These are phyloP conservation scores for Bufotes viridis DNA, from an alignment of 2,797 vertebrate genomes.

Conservation along the genomic window DNA sequence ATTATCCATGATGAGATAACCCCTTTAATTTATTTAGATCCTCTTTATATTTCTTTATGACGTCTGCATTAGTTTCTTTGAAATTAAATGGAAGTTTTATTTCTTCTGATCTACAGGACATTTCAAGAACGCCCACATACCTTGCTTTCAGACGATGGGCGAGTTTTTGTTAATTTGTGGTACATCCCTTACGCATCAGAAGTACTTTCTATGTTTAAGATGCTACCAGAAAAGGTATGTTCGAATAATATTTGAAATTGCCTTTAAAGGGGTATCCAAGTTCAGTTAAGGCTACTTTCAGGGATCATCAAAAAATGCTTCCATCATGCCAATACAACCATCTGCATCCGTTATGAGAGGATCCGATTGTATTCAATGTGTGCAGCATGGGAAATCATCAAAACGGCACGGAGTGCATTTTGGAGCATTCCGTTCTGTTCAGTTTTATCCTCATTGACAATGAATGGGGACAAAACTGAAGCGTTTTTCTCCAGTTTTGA, in stretches of 20 bases:
- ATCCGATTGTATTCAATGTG: too few species aligned
- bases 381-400: too few species aligned
- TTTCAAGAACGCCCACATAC: conserved; percentile 61
- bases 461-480: too few species aligned
- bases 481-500: too few species aligned
- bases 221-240: conserved; percentile 72
- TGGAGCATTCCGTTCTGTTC: too few species aligned
- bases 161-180: conserved; percentile 76
- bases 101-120: conserved; percentile 57
- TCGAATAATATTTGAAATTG: not conserved
- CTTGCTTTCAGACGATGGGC: conserved; percentile 76
- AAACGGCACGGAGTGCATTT: too few species aligned
- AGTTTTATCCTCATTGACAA: too few species aligned
- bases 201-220: conserved; percentile 77
- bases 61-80: not conserved
- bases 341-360: too few species aligned
- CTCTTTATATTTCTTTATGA: not conserved
- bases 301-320: too few species aligned
- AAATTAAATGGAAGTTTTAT: not conserved
- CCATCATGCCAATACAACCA: too few species aligned
- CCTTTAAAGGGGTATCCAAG: not conserved
- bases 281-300: too few species aligned
- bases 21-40: not conserved
- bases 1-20: too few species aligned
- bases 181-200: conserved; percentile 76